Evolutionary conservation across 1,140 invertebrate species (phyloP).

Genomic region (Lucilia sericata): DNA sequence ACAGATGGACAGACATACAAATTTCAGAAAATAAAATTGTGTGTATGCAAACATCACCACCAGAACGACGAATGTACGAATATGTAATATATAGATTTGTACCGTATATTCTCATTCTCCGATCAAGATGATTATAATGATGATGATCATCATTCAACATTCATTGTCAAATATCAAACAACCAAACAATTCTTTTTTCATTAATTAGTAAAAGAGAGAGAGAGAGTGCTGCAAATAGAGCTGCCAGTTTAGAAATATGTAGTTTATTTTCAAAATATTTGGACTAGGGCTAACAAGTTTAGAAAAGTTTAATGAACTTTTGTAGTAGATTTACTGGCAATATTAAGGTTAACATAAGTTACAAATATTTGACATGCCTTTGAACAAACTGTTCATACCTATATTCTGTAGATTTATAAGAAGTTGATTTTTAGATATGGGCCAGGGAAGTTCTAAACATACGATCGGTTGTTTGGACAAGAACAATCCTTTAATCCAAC

Average conservation of each 20-base stretch:
- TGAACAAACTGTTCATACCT: no score
- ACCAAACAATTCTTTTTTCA: conserved; percentile 22
- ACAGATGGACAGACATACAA: neutral
- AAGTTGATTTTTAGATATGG: no score
- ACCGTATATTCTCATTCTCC: neutral
- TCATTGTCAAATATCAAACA: conserved; percentile 43
- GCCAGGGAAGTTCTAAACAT: no score
- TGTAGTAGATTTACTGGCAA: no score
- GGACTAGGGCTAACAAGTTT: no score
- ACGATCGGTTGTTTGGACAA: no score
- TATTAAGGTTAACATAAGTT: no score
- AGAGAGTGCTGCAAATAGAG: neutral
- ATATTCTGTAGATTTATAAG: no score
- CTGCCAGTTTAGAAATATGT: neutral
- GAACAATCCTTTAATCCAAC: no score
- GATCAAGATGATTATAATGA: neutral
- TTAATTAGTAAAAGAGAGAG: conserved; percentile 17
- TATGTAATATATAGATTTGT: neutral
- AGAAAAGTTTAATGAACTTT: no score
- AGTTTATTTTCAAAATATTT: no score
- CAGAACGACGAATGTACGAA: neutral
- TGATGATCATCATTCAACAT: conserved; percentile 34
- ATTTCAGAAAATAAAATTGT: neutral
- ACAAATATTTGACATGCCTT: no score
- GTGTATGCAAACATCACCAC: neutral